These are phyloP conservation scores for Hirundo rustica DNA, from an alignment of 2,797 vertebrate species.

Conservation along the genomic window DNA sequence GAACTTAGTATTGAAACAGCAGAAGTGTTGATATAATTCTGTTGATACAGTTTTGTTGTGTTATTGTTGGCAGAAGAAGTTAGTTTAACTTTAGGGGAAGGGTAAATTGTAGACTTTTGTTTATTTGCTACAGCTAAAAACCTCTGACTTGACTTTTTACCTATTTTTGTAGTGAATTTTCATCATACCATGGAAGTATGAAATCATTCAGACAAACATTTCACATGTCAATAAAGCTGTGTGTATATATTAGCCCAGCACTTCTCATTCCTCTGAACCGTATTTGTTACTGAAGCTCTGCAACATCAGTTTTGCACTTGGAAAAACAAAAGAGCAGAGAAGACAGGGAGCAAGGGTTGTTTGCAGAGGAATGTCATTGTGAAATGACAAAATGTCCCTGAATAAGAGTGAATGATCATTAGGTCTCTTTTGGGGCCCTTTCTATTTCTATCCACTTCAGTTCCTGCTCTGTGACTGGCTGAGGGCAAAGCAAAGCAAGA, in stretches of 20 bases:
- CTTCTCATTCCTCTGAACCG: neutral
- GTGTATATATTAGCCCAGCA: neutral
- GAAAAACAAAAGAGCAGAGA: neutral
- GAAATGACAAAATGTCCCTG: neutral
- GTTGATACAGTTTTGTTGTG: slow-evolving; percentile 47
- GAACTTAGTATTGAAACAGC: slow-evolving; percentile 58
- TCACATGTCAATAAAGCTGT: slow-evolving; percentile 44
- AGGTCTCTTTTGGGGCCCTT: neutral
- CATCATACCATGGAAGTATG: slow-evolving; percentile 22
- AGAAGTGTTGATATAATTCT: slow-evolving; percentile 61
- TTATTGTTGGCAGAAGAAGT: slow-evolving; percentile 49
- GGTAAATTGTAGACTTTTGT: slow-evolving; percentile 40
- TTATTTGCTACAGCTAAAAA: slow-evolving; percentile 45
- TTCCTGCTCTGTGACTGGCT: neutral
- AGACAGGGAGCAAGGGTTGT: neutral
- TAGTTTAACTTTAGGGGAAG: slow-evolving; percentile 52
- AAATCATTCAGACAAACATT: slow-evolving; percentile 42
- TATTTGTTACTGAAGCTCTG: neutral
- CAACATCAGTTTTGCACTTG: slow-evolving; percentile 2
- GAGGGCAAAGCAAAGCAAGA: neutral
- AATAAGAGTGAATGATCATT: neutral
- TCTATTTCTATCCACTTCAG: neutral
- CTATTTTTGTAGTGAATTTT: slow-evolving; percentile 59
- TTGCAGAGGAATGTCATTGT: neutral
- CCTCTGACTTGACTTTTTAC: slow-evolving; percentile 48